A percentile compares a stretch with the other conserved stretches of the same genome.
phyloP scores from a whole-genome alignment of 2,113 vertebrate species.

The Dipodomys merriami region DNA sequence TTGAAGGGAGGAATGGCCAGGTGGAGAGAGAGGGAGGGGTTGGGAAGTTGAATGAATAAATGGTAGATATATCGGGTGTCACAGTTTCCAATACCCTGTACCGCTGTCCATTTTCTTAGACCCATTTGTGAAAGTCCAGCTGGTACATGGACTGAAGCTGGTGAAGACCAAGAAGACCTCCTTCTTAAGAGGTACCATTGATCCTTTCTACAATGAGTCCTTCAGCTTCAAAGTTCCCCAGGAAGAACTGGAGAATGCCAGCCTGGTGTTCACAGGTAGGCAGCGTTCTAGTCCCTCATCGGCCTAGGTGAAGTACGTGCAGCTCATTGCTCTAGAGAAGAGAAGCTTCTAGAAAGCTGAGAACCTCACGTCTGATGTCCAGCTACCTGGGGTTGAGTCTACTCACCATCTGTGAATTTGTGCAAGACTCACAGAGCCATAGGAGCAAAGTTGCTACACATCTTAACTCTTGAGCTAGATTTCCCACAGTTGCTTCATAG shows the following conservation, averaged over 20 bases:
- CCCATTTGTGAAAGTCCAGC: slow-evolving; percentile 94
- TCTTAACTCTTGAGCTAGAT: not conserved
- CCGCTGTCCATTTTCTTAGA: slow-evolving; percentile 83
- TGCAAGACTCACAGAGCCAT: not conserved
- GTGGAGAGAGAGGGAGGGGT: too few relatives aligned
- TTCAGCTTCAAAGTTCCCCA: slow-evolving; percentile 94
- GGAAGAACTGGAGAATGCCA: slow-evolving; percentile 92
- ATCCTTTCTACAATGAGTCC: slow-evolving; percentile 94
- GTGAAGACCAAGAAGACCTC: slow-evolving; percentile 94
- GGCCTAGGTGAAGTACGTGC: not conserved
- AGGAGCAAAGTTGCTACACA: not conserved
- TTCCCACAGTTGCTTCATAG: not conserved
- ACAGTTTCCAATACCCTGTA: not conserved
- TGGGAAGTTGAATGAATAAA: not conserved
- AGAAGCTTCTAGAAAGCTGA: not conserved
- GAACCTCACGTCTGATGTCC: not conserved
- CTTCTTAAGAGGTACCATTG: slow-evolving; percentile 92
- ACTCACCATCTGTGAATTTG: not conserved
- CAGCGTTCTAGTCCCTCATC: not conserved
- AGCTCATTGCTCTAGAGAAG: not conserved
- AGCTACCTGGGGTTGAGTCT: not conserved
- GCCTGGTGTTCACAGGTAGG: slow-evolving; percentile 94
- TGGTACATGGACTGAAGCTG: slow-evolving; percentile 93
- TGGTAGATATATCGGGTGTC: not conserved
- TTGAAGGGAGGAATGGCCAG: not conserved